These are phyloP conservation scores for Coptodon bakossiorum DNA, from an alignment of 2,113 vertebrate species.

Conservation along the genomic window DNA sequence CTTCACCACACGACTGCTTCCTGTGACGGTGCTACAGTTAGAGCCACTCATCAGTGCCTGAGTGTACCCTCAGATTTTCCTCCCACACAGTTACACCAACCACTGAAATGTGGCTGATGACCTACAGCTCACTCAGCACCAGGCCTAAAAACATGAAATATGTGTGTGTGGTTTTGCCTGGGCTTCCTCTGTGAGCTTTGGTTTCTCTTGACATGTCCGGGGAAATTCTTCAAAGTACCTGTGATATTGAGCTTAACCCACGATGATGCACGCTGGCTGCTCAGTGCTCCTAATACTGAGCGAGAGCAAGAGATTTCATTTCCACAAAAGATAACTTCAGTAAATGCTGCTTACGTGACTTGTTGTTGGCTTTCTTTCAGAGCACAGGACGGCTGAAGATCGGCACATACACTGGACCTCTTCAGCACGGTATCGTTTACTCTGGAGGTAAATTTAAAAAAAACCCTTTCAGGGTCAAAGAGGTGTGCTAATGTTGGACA, in stretches of 20 bases:
- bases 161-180: background rate
- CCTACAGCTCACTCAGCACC: background rate
- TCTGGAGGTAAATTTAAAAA: conserved; percentile 82
- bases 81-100: background rate
- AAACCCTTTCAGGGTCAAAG: background rate
- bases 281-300: background rate
- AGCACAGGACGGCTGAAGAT: conserved; percentile 94
- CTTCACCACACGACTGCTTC: background rate
- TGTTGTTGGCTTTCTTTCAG: conserved; percentile 57
- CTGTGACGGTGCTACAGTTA: background rate
- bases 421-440: conserved; percentile 96
- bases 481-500: background rate
- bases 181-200: background rate
- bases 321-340: background rate
- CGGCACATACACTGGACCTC: conserved; percentile 93
- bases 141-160: background rate
- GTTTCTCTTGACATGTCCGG: background rate
- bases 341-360: background rate
- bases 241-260: background rate
- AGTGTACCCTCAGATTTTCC: background rate
- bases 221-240: background rate
- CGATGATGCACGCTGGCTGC: accelerated
- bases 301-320: background rate
- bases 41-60: background rate
- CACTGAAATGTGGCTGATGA: background rate